Evolutionary conservation across 1,140 invertebrate genomes (phyloP), one percentile per base, ranked within the genome.

Genomic region (Parasteatoda tepidariorum): DNA sequence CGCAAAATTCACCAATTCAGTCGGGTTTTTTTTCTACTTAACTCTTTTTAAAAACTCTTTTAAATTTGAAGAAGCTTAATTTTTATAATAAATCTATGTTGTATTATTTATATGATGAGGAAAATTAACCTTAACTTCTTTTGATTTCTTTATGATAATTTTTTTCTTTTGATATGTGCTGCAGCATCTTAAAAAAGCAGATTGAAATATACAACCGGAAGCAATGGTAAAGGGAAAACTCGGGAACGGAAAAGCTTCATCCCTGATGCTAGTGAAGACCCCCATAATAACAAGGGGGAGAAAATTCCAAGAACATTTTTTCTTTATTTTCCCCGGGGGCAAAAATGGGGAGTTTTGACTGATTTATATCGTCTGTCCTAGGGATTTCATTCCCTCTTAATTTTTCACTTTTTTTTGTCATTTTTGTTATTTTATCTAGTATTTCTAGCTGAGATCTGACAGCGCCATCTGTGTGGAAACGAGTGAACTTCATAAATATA

Each of bases 301-400:
- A 64, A 34, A 31, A 31, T 61, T 30, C 22, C 24, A 31, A 6
- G 24, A 22, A 54, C 59, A 24, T 26, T 48, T 61, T 76, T 76
- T 30, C 2, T 13, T 18, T 13, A 48, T 48, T 64, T 64, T 61
- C 30, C 31, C n/a, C 26, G 28, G 61, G 30, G 74, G 61, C 74
- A 64, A 13, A 33, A 62, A 26, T 48, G 34, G 76, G 64, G 54
- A 30, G 57, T 68, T 34, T 18, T 79, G 59, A 55, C 26, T 55
- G 76, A 79, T 79, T 79, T 79, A 79, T 79, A 31, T 26, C 22
- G n/a, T 28, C 48, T 55, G 34, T 79, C 41, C 59, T 30, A 48
- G 38, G 38, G 38, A 48, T 48, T 26, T 64, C 28, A 34, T 59
- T 31, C 18, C 55, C 61, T 64, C 5, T n/a, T 30, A 30, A 64